Evolutionary conservation across 2,888 invertebrate genomes (phyloP).

Genomic region (Erannis defoliaria): DNA sequence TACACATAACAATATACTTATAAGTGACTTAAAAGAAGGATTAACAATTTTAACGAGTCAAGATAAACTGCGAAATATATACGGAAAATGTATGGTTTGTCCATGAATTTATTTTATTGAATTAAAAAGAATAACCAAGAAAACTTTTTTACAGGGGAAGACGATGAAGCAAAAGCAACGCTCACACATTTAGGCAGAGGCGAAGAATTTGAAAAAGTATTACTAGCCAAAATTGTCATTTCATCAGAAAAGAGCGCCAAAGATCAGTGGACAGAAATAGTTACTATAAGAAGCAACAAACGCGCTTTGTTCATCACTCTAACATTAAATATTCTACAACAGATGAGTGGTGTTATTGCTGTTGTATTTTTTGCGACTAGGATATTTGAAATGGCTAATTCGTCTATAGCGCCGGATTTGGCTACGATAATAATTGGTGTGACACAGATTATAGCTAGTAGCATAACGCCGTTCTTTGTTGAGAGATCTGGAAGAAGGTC

Average conservation of each 20-base stretch:
- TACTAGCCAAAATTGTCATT: conserved; percentile 44
- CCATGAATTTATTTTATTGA: background rate
- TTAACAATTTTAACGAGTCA: too few species aligned
- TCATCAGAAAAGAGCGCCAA: conserved; percentile 34
- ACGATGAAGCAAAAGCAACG: conserved; percentile 49
- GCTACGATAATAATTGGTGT: conserved; percentile 63
- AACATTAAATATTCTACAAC: conserved; percentile 54
- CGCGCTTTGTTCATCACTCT: conserved; percentile 58
- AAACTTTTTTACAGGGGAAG: conserved; percentile 44
- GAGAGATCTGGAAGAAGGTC: conserved; percentile 60
- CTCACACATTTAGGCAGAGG: conserved; percentile 56
- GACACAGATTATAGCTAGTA: conserved; percentile 56
- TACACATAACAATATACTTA: too few species aligned
- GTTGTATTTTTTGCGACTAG: conserved; percentile 57
- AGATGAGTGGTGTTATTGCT: conserved; percentile 59
- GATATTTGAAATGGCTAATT: conserved; percentile 62
- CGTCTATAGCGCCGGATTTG: conserved; percentile 55
- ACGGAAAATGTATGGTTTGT: too few species aligned
- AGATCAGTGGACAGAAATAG: conserved; percentile 56
- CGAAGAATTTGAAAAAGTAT: conserved; percentile 53
- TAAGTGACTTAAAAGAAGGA: too few species aligned
- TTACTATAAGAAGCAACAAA: conserved; percentile 57
- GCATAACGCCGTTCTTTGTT: conserved; percentile 58
- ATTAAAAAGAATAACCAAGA: background rate
- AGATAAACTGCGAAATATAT: background rate